Evolutionary conservation across 92 coral and sea anemone species (phyloP).

Genomic region (Desmophyllum pertusum): DNA sequence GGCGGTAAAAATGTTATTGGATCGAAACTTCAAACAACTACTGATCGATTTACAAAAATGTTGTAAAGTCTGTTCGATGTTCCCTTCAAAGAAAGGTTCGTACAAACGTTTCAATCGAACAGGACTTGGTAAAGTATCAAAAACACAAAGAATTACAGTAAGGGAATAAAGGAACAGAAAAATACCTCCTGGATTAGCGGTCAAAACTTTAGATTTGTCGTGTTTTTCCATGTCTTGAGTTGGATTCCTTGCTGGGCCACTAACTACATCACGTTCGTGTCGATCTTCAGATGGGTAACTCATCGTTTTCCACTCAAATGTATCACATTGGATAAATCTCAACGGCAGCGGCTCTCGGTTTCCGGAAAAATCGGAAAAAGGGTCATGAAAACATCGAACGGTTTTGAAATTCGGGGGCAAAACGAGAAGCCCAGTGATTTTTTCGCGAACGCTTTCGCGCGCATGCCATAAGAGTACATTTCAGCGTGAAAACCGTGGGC

Average conservation of each 20-base stretch:
- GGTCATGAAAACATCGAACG: conserved; percentile 30
- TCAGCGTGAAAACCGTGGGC: conserved; percentile 25
- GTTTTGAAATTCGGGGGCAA: conserved; percentile 52
- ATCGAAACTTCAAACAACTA: background rate
- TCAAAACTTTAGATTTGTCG: conserved; percentile 75
- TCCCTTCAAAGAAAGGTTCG: background rate
- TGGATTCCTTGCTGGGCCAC: conserved; percentile 71
- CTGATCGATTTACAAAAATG: background rate
- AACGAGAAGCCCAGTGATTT: conserved; percentile 44
- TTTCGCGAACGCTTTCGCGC: conserved; percentile 21
- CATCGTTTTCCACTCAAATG: conserved; percentile 53
- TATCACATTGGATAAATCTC: conserved; percentile 37
- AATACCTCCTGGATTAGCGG: conserved; percentile 68
- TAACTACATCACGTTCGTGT: conserved; percentile 81
- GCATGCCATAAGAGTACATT: conserved; percentile 15
- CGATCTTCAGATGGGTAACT: conserved; percentile 93
- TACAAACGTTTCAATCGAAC: background rate
- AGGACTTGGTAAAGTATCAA: background rate
- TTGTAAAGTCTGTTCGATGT: background rate
- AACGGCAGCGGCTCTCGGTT: conserved; percentile 1
- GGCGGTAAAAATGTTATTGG: background rate
- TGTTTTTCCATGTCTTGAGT: conserved; percentile 69
- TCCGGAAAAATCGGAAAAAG: conserved; percentile 22
- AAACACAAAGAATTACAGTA: background rate
- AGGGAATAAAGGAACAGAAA: background rate